These are phyloP conservation scores for Tetrao urogallus DNA, from an alignment of 2,113 vertebrate species.

Conservation along the genomic window DNA sequence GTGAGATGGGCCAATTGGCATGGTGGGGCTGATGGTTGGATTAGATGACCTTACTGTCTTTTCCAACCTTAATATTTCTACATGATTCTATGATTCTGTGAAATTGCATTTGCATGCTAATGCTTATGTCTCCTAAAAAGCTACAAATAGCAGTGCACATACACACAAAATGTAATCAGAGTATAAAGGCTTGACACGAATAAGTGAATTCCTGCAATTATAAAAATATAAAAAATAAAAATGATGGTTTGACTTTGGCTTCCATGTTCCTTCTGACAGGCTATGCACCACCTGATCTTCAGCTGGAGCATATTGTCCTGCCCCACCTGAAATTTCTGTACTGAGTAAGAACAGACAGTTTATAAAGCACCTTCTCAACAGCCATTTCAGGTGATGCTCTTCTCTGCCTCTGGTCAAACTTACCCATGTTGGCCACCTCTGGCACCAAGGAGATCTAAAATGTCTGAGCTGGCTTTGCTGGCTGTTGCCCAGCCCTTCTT, in stretches of 20 bases:
- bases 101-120: neutral
- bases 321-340: no score
- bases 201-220: neutral
- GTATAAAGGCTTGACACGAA: neutral
- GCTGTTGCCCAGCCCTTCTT: slow-evolving; percentile 33
- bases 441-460: neutral
- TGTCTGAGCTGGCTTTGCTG: slow-evolving; percentile 15
- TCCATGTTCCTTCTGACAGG: no score
- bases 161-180: neutral
- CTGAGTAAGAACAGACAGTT: no score
- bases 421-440: slow-evolving; percentile 69
- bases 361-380: no score
- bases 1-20: no score
- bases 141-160: neutral
- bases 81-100: no score
- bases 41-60: no score
- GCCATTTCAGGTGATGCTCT: neutral
- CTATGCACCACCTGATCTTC: no score
- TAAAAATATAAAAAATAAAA: neutral
- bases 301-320: no score
- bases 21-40: no score
- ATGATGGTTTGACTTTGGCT: neutral
- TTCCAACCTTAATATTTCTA: no score
- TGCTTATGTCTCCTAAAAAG: neutral
- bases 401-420: neutral